Evolutionary conservation across 2,797 vertebrate genomes (phyloP).

Genomic region (Champsocephalus esox): DNA sequence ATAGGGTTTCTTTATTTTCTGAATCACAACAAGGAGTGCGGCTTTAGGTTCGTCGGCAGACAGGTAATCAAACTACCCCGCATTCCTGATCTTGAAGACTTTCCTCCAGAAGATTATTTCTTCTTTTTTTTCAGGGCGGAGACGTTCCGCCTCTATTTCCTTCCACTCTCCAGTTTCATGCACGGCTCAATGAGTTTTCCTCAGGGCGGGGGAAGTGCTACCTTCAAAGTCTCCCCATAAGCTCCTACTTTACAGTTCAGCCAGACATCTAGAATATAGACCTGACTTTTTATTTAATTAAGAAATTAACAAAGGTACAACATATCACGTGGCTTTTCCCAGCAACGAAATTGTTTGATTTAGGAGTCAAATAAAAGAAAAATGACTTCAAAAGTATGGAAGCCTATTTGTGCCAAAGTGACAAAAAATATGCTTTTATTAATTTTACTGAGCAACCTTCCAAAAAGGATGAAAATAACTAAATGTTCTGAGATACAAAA

Average conservation of each 20-base stretch:
- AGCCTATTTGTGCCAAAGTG: too few relatives aligned
- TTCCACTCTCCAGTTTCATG: constrained; percentile 50
- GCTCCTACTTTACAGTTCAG: constrained; percentile 1
- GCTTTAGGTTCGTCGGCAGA: constrained; percentile 38
- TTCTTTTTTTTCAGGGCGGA: constrained; percentile 69
- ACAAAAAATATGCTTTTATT: too few relatives aligned
- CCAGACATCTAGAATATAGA: background rate
- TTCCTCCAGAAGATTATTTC: constrained; percentile 48
- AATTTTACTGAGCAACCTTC: too few relatives aligned
- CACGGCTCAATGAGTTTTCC: constrained; percentile 56
- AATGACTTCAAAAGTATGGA: too few relatives aligned
- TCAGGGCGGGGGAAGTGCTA: constrained; percentile 32
- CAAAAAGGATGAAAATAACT: too few relatives aligned
- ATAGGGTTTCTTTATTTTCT: constrained; percentile 67
- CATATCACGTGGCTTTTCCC: too few relatives aligned
- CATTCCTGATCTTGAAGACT: constrained; percentile 62
- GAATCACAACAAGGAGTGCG: constrained; percentile 24
- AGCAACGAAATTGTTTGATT: background rate
- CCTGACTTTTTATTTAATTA: background rate
- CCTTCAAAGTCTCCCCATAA: constrained; percentile 35
- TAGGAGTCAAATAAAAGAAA: background rate
- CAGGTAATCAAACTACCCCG: constrained; percentile 63
- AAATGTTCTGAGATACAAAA: too few relatives aligned
- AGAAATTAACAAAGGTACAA: background rate
- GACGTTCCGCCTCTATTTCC: constrained; percentile 75